These are phyloP conservation scores for Smittia aterrima DNA, from an alignment of 2,888 invertebrate genomes.

Conservation along the genomic window DNA sequence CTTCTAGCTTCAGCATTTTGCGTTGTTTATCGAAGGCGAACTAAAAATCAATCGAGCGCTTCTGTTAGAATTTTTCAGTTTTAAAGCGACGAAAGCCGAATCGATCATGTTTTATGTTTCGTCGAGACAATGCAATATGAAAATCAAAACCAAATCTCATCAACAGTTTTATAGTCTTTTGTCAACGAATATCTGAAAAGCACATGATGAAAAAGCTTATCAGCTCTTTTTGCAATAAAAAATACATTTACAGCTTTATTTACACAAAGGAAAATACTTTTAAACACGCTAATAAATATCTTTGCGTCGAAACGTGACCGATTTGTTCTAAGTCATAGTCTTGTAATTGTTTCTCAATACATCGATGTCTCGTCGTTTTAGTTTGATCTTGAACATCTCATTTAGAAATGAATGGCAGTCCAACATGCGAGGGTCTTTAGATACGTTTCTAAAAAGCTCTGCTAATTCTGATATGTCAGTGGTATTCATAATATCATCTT, in stretches of 20 bases:
- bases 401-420: constrained; percentile 89
- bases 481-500: constrained; percentile 68
- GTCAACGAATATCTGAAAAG: background rate
- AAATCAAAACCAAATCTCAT: no score
- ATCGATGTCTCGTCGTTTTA: constrained; percentile 55
- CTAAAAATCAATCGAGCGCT: no score
- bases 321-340: background rate
- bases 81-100: no score
- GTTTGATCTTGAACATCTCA: constrained; percentile 77
- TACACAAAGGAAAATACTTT: background rate
- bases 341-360: constrained; percentile 47
- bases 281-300: background rate
- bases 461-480: constrained; percentile 79
- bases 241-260: background rate
- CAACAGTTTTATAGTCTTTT: background rate
- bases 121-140: no score
- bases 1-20: no score
- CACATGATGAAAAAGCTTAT: background rate
- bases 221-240: background rate
- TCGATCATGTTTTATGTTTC: no score
- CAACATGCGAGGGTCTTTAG: constrained; percentile 72
- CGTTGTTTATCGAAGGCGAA: no score
- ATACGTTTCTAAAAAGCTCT: constrained; percentile 78
- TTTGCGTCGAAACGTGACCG: no score
- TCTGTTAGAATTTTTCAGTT: no score